Conservation (phyloP, 1,140 invertebrate genomes). For the Pantala flavescens region DNA sequence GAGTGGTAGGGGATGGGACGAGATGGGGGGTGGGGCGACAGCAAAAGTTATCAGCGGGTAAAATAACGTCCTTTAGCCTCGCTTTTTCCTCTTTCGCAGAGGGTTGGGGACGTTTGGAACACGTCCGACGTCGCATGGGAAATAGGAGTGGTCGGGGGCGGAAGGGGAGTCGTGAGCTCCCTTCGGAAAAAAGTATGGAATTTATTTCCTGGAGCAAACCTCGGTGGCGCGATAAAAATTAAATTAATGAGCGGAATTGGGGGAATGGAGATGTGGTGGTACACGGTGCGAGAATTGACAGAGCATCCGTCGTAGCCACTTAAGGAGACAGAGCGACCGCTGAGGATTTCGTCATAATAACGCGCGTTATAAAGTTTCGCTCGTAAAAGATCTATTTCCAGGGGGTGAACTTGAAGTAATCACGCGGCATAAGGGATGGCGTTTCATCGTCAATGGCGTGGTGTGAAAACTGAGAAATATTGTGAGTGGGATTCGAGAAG, state of each 20-base stretch:
- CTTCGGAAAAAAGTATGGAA: background rate
- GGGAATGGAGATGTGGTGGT: background rate
- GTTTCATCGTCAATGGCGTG: too few relatives aligned
- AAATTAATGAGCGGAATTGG: constrained; percentile 2
- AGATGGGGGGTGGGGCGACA: background rate
- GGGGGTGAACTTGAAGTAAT: too few relatives aligned
- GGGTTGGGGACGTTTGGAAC: background rate
- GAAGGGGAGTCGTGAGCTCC: background rate
- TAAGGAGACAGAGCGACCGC: background rate
- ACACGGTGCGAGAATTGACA: too few relatives aligned
- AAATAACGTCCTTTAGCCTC: constrained; percentile 6
- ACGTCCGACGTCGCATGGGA: background rate
- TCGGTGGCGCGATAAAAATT: constrained; percentile 4
- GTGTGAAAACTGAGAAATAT: too few relatives aligned
- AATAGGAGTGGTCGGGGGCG: background rate
- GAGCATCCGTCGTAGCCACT: too few relatives aligned
- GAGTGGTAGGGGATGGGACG: background rate
- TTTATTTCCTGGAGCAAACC: background rate
- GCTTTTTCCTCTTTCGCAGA: background rate
- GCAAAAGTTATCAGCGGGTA: background rate
- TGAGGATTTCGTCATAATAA: background rate
- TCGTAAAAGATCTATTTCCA: too few relatives aligned
- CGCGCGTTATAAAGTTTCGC: background rate
- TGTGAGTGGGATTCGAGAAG: too few relatives aligned
- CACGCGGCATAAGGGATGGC: too few relatives aligned